Evolutionary conservation across 2,797 vertebrate species (phyloP).

Genomic region (Sebastes cheni): DNA sequence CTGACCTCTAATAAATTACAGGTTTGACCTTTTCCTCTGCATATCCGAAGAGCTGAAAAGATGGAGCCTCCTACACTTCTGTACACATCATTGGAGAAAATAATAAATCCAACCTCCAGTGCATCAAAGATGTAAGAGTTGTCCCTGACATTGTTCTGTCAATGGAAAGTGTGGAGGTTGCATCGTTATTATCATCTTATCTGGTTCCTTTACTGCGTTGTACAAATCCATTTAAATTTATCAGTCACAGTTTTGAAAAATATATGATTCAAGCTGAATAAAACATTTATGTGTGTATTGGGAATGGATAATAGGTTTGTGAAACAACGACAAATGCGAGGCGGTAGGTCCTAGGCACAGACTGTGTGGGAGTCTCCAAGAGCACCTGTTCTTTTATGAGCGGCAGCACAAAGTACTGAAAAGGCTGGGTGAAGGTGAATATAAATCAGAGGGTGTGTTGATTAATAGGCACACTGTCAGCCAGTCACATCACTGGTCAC

Average conservation of each 20-base stretch:
- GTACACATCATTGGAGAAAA: neutral
- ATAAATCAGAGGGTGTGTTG: neutral
- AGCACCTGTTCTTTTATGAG: neutral
- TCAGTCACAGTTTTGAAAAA: neutral
- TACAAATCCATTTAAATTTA: neutral
- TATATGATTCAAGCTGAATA: neutral
- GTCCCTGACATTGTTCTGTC: slow-evolving; percentile 5
- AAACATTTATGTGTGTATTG: neutral
- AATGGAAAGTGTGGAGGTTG: neutral
- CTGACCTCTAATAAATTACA: slow-evolving; percentile 10
- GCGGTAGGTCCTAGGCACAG: neutral
- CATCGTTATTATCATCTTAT: neutral
- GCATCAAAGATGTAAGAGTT: neutral
- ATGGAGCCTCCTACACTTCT: neutral
- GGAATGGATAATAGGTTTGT: neutral
- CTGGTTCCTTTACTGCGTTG: neutral
- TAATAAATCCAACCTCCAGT: neutral
- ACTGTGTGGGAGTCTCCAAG: neutral
- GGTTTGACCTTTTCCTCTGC: slow-evolving; percentile 22
- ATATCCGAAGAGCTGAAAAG: neutral
- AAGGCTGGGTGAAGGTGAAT: neutral
- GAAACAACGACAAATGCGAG: neutral
- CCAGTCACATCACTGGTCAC: neutral
- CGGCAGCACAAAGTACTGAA: neutral
- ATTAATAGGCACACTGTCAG: neutral